Evolutionary conservation across 2,113 vertebrate genomes (phyloP), one percentile per base, ranked within the genome.

Genomic region (Caloenas nicobarica): DNA sequence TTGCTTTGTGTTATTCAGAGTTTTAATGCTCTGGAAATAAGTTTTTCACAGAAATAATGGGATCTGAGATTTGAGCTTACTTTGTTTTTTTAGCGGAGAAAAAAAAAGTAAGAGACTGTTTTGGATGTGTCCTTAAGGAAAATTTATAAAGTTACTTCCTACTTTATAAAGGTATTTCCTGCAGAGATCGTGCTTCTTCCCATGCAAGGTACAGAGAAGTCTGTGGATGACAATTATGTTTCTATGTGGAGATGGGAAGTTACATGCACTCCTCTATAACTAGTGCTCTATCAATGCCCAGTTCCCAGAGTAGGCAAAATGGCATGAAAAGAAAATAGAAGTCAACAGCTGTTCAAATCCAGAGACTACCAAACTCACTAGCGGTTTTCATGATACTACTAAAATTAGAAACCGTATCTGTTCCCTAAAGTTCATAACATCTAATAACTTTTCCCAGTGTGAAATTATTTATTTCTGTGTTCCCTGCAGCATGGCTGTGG

Each of bases 401-500:
- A 42, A 54, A 61, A 51, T 44, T 11, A 23, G 2, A 15, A 48
- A 31, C 8, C 4, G 0, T 6, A 10, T 42, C 21, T 76, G 0
- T 54, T 69, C 46, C 40, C 16, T 64, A 2, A 60, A 46, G 13
- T 15, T 77, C 10, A 34, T 58, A 42, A 1, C 33, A 24, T 51
- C 23, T 50, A 42, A 2, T 28, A 13, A 3, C 14, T 0, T 5
- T 78, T 84, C 3, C 15, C 53, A 8, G 10, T 7, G 13, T 66
- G 66, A 78, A 31, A 29, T 68, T 38, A 3, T 38, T 25, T 86
- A 56, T 96, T 10, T 89, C 29, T 73, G 36, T 90, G 16, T 24
- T 77, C 66, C 29, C 96, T 88, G 66, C 88, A 99, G 99, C 99
- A 99, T 2, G 99, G 99, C 87, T 99, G 99, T 96, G 99, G 99